Evolutionary conservation across 2,797 vertebrate species (phyloP).

Genomic region (Lepus oiostolus): DNA sequence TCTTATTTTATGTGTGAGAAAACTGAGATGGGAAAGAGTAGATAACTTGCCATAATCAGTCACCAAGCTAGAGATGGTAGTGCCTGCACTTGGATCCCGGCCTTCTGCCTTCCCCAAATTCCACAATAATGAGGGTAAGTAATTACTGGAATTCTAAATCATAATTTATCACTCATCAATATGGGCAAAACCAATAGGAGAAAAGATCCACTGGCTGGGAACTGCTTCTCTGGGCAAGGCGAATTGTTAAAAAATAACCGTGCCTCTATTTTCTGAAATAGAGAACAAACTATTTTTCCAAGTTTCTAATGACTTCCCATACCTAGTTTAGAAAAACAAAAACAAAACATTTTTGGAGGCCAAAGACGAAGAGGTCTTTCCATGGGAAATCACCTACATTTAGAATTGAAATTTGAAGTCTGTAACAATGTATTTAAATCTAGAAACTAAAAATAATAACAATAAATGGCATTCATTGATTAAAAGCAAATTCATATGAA

Average conservation of each 20-base stretch:
- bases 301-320: background rate
- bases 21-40: background rate
- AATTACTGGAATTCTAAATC: background rate
- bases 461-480: slow-evolving; percentile 16
- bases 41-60: background rate
- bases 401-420: slow-evolving; percentile 26
- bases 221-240: background rate
- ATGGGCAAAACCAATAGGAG: background rate
- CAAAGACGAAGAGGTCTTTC: background rate
- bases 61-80: background rate
- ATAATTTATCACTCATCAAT: background rate
- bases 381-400: background rate
- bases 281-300: background rate
- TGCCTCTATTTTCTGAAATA: slow-evolving; percentile 36
- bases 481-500: slow-evolving; percentile 37
- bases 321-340: background rate
- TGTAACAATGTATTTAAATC: background rate
- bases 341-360: background rate
- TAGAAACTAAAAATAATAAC: background rate
- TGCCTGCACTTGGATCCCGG: background rate
- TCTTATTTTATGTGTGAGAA: slow-evolving; percentile 35
- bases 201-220: background rate
- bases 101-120: background rate
- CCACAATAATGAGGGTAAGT: background rate
- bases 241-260: background rate